Conservation (phyloP, 2,888 invertebrate species). For the Cryptus viduatorius region DNA sequence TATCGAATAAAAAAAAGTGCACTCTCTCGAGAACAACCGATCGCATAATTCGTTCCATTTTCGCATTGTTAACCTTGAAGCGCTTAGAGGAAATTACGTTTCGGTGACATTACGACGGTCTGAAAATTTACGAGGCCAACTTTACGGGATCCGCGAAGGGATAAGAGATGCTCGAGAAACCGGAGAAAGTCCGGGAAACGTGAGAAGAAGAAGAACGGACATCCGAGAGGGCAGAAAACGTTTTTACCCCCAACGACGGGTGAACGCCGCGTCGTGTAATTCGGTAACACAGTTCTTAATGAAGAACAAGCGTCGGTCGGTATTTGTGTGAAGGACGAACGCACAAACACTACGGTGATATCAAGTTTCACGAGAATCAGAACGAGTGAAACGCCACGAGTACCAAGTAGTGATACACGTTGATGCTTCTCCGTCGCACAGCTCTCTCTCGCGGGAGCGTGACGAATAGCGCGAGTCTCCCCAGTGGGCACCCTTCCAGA, state of each 20-base stretch:
- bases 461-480: constrained; percentile 61
- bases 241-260: constrained; percentile 32
- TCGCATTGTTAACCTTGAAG: neutral
- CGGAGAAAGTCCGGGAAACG: neutral
- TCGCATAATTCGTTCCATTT: neutral
- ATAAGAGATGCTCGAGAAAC: neutral
- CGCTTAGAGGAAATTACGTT: neutral
- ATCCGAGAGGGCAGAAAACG: neutral
- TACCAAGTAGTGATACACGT: constrained; percentile 23
- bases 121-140: constrained; percentile 56
- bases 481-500: constrained; percentile 67
- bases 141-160: constrained; percentile 36
- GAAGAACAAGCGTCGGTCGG: constrained; percentile 62
- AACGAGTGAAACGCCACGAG: constrained; percentile 3
- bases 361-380: constrained; percentile 1
- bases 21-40: neutral
- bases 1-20: too few species aligned
- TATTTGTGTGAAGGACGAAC: constrained; percentile 12
- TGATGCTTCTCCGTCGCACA: constrained; percentile 1
- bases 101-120: neutral
- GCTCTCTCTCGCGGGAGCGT: constrained; percentile 48
- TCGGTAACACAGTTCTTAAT: constrained; percentile 55
- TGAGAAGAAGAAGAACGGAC: neutral
- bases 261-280: constrained; percentile 23
- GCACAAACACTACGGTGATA: neutral